These are phyloP conservation scores for Stomorhina lunata DNA, from an alignment of 2,888 invertebrate species.

Conservation along the genomic window DNA sequence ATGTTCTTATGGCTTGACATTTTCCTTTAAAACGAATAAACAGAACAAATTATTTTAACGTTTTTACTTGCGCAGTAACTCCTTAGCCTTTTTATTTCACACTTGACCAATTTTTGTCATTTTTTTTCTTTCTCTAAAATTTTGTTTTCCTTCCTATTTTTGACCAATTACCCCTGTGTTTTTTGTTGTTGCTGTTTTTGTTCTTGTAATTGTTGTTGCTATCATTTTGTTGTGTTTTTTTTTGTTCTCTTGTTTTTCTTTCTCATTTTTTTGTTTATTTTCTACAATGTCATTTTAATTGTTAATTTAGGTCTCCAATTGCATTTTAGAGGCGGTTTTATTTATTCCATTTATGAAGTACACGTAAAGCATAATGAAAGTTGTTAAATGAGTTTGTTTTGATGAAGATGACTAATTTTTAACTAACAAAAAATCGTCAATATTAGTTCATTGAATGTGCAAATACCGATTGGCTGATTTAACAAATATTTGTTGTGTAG, in stretches of 20 bases:
- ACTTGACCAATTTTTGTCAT: slow-evolving; percentile 58
- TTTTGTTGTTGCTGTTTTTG: background rate
- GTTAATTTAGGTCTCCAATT: slow-evolving; percentile 40
- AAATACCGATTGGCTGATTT: background rate
- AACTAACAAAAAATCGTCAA: background rate
- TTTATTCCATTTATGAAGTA: background rate
- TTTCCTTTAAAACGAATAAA: background rate
- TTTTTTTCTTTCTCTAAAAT: slow-evolving; percentile 20
- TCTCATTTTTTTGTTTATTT: background rate
- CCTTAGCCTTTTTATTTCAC: slow-evolving; percentile 32
- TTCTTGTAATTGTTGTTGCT: slow-evolving; percentile 29
- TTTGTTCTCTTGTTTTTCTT: background rate
- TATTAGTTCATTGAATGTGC: background rate
- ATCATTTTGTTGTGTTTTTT: slow-evolving; percentile 10
- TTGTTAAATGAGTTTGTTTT: background rate
- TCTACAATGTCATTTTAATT: slow-evolving; percentile 29
- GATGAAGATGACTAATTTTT: slow-evolving; percentile 28
- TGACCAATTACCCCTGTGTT: slow-evolving; percentile 17
- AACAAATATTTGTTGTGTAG: slow-evolving; percentile 13
- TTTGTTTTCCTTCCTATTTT: slow-evolving; percentile 14
- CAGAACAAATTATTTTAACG: slow-evolving; percentile 25
- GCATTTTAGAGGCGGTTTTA: slow-evolving; percentile 37
- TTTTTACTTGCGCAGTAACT: slow-evolving; percentile 53
- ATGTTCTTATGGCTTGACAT: slow-evolving; percentile 18
- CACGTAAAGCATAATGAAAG: background rate